Conservation (phyloP, 2,113 vertebrate genomes). For the Calidris pygmaea region DNA sequence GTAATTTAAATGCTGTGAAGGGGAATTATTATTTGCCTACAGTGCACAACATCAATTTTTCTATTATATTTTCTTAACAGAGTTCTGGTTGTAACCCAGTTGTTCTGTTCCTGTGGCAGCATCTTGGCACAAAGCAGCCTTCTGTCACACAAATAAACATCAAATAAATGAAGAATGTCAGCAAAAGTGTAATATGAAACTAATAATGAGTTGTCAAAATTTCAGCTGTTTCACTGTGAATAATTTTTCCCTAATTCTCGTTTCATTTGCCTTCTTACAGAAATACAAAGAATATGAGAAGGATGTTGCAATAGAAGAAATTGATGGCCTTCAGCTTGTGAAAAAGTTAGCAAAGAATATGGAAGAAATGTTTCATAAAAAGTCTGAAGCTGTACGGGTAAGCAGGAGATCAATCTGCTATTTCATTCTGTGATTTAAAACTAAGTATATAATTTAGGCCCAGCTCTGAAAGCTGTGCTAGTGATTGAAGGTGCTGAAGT, state of each 20-base stretch:
- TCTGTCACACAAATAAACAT: background rate
- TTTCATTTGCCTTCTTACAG: conserved; percentile 73
- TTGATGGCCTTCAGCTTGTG: conserved; percentile 93
- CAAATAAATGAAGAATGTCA: background rate
- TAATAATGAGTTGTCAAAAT: background rate
- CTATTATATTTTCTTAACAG: background rate
- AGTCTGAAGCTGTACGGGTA: conserved; percentile 93
- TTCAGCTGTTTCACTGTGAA: background rate
- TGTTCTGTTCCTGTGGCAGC: background rate
- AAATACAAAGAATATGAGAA: conserved; percentile 99
- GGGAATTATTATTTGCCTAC: background rate
- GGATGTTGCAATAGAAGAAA: conserved; percentile 91
- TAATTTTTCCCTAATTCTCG: background rate
- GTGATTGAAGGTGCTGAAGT: background rate
- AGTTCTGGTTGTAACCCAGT: background rate
- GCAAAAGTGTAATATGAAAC: background rate
- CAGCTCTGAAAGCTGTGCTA: background rate
- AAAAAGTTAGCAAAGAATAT: conserved; percentile 94
- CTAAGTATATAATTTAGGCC: background rate
- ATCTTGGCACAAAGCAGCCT: background rate
- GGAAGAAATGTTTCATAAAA: conserved; percentile 99
- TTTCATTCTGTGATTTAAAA: background rate
- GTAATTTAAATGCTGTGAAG: background rate
- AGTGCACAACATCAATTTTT: background rate
- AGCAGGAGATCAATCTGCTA: conserved; percentile 38